phyloP scores from a whole-genome alignment of 2,113 vertebrate genomes.

The Thunnus maccoyii region DNA sequence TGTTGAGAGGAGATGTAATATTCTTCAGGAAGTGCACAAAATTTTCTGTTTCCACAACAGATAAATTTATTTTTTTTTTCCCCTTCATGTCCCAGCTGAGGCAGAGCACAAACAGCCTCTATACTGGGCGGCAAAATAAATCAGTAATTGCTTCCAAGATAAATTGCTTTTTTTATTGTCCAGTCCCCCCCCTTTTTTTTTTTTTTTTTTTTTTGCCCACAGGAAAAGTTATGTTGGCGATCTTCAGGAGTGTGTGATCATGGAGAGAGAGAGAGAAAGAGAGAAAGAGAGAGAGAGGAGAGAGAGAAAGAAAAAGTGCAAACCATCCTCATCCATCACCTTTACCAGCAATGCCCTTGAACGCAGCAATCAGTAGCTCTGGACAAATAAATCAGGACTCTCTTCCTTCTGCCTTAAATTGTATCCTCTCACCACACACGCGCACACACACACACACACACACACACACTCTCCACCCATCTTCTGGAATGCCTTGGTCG shows the following conservation, averaged over 20 bases:
- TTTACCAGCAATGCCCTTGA: constrained; percentile 80
- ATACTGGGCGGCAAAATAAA: constrained; percentile 39
- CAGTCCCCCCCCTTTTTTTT: constrained; percentile 17
- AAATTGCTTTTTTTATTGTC: constrained; percentile 68
- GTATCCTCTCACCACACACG: constrained; percentile 46
- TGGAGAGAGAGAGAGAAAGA: not conserved
- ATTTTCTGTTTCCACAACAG: not conserved
- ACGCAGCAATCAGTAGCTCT: constrained; percentile 72
- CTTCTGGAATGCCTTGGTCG: constrained; percentile 19
- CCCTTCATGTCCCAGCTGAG: not conserved
- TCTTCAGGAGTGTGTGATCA: constrained; percentile 50
- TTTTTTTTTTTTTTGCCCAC: constrained; percentile 32
- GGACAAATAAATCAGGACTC: constrained; percentile 77
- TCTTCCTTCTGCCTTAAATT: constrained; percentile 65
- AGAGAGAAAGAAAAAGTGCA: constrained; percentile 11
- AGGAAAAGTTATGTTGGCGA: constrained; percentile 63
- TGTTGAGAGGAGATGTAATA: not conserved
- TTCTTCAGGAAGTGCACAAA: not conserved
- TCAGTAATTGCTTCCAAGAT: constrained; percentile 67
- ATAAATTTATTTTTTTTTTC: constrained; percentile 9
- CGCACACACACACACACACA: constrained; percentile 9
- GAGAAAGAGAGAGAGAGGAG: not conserved
- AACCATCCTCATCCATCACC: constrained; percentile 77
- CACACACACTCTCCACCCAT: not conserved
- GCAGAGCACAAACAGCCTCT: constrained; percentile 23